A percentile compares a stretch with the other conserved stretches of the same genome.
phyloP scores from a whole-genome alignment of 2,888 invertebrate species.

The Drosophila tripunctata region DNA sequence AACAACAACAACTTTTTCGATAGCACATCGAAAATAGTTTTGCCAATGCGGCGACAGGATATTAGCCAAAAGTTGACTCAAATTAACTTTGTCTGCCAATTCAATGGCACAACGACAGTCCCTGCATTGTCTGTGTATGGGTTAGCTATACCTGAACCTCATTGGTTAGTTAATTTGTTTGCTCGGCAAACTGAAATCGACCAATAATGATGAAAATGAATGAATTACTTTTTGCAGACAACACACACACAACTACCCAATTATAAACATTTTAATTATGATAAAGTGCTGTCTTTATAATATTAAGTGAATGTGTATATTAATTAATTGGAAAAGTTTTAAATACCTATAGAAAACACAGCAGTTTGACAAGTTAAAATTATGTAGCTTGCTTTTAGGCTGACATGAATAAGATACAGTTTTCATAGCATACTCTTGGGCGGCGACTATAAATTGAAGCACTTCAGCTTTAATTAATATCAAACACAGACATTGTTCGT shows the following conservation, averaged over 20 bases:
- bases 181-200: slow-evolving; percentile 30
- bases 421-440: no score
- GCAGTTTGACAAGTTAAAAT: neutral
- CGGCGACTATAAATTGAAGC: neutral
- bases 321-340: slow-evolving; percentile 9
- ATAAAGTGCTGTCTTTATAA: neutral
- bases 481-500: neutral
- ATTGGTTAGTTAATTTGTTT: slow-evolving; percentile 51
- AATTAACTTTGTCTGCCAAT: slow-evolving; percentile 63
- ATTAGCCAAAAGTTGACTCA: slow-evolving; percentile 69
- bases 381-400: neutral
- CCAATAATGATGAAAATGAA: slow-evolving; percentile 19
- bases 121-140: slow-evolving; percentile 5
- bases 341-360: neutral
- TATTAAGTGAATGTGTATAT: neutral
- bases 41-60: slow-evolving; percentile 69
- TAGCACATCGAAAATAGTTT: slow-evolving; percentile 67
- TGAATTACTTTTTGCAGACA: slow-evolving; percentile 1
- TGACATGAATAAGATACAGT: no score
- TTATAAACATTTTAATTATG: slow-evolving; percentile 14
- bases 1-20: slow-evolving; percentile 51
- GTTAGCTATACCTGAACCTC: slow-evolving; percentile 24
- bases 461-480: neutral
- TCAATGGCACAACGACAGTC: slow-evolving; percentile 15
- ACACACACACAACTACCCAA: neutral